phyloP scores from a whole-genome alignment of 2,888 invertebrate genomes.

The Microdon myrmicae region DNA sequence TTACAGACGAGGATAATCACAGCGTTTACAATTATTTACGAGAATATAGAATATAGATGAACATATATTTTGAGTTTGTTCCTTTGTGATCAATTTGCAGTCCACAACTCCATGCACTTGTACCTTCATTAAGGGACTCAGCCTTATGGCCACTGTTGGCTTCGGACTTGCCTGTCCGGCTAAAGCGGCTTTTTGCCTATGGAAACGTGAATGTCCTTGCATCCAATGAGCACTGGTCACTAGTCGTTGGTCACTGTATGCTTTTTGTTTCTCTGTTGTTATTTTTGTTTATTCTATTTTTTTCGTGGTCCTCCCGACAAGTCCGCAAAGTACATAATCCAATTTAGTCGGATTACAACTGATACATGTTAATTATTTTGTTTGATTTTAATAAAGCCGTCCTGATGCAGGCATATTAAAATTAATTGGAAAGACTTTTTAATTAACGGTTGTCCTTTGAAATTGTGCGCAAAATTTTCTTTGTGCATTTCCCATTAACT shows the following conservation, averaged over 20 bases:
- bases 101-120: too few species aligned
- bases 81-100: too few species aligned
- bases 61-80: too few species aligned
- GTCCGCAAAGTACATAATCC: constrained; percentile 47
- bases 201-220: constrained; percentile 18
- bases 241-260: constrained; percentile 32
- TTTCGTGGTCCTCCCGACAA: background rate
- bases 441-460: constrained; percentile 26
- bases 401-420: constrained; percentile 18
- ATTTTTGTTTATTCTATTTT: too few species aligned
- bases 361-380: constrained; percentile 47
- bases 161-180: constrained; percentile 11
- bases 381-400: constrained; percentile 35
- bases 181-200: constrained; percentile 28
- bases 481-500: constrained; percentile 5
- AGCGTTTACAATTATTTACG: too few species aligned
- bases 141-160: too few species aligned
- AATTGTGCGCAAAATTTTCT: background rate
- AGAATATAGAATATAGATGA: too few species aligned
- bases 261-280: background rate
- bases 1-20: constrained; percentile 19
- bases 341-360: constrained; percentile 49
- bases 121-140: constrained; percentile 27
- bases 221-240: constrained; percentile 6
- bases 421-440: constrained; percentile 29